Evolutionary conservation across 2,113 vertebrate species (phyloP).

Genomic region (Peromyscus californicus): DNA sequence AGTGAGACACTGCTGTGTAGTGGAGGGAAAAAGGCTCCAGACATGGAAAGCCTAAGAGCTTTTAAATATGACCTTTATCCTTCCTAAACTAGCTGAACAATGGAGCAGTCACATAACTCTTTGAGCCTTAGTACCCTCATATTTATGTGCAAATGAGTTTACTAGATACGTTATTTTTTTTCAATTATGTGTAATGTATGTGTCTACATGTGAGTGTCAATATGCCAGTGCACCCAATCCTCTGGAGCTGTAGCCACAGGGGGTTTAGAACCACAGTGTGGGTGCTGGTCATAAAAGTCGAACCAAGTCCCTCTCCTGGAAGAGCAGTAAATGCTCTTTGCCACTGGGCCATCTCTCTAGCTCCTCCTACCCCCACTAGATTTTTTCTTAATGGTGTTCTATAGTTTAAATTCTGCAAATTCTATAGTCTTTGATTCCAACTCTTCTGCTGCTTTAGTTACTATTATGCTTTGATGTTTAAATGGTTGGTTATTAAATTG

Average conservation of each 20-base stretch:
- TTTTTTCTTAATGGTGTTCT: neutral
- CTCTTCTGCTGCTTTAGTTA: neutral
- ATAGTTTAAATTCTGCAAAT: neutral
- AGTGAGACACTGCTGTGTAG: neutral
- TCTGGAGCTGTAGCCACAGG: neutral
- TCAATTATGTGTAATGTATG: neutral
- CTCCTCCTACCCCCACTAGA: neutral
- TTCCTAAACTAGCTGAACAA: neutral
- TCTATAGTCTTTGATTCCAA: neutral
- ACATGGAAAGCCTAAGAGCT: neutral
- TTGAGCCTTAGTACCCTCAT: neutral
- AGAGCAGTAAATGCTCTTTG: neutral
- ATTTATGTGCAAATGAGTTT: neutral
- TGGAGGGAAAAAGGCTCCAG: neutral
- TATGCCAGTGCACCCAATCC: fast-evolving
- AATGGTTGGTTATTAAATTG: neutral
- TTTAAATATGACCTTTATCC: conserved; percentile 18
- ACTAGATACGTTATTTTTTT: neutral
- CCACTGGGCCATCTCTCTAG: neutral
- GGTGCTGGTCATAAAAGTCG: neutral
- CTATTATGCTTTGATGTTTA: neutral
- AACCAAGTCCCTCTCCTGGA: neutral
- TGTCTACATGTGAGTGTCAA: too few relatives aligned
- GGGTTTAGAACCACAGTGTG: neutral
- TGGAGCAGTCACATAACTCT: neutral